Evolutionary conservation across 2,888 invertebrate species (phyloP), one percentile per base, ranked within the genome.

Genomic region (Amphimallon solstitiale): DNA sequence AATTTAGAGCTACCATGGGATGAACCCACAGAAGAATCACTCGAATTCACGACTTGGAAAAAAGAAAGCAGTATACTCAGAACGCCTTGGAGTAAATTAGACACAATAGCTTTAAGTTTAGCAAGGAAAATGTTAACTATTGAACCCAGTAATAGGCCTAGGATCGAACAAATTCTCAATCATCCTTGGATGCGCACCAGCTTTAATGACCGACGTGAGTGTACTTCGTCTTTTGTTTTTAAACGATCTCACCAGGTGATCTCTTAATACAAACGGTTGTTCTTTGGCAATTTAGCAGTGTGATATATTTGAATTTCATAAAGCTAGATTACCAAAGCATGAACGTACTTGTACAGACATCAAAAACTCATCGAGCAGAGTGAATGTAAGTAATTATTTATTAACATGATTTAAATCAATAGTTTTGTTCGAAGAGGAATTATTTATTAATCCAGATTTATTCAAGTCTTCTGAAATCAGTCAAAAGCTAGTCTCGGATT

Each of bases 291-390:
- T 91, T 89, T 91, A 92, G 93, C 92, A 91, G 89, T 89, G 89
- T 92, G 92, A 92, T 88, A 86, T 86, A 82, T 83, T 83, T 80
- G 80, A 84, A 79, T 83, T 85, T 92, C 93, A 93, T 93, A 93
- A 93, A 93, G 93, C 93, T 93, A 93, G 91, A 92, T 93, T 93
- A 93, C 93, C 93, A 93, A 93, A 93, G 92, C 92, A 92, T 85
- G 85, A 86, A 86, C 82, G 81, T 79, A 76, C 65, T 71, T 48
- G 12, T 48, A 34, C 12, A 43, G 6, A n/a, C 46, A 21, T 46
- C 29, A 5, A 7, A 29, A 5, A 5, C 7, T 19, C 45, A 40
- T n/a, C 38, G 17, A 4, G 48, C 6, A 9, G 10, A 14, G 21
- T 5, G 10, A 10, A 40, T 19, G 56, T 56, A 19, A 56, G 56